These are phyloP conservation scores for Ammodytes dubius DNA, from an alignment of 2,113 vertebrate genomes.

Conservation along the genomic window DNA sequence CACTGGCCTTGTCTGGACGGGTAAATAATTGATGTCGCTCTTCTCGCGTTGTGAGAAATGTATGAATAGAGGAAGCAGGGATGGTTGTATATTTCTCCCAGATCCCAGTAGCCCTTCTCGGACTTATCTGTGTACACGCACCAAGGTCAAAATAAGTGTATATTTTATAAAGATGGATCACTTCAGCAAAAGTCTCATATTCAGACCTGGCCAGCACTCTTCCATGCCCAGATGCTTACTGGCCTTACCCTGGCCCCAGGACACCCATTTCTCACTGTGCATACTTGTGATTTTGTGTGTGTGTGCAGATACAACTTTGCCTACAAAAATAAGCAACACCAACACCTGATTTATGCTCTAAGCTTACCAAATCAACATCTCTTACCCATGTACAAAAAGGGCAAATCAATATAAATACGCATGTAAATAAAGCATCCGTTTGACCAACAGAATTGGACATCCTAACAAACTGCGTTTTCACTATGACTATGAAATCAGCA, in stretches of 20 bases:
- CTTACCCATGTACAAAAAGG: conserved; percentile 5
- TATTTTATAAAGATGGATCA: conserved; percentile 82
- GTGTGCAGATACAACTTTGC: conserved; percentile 34
- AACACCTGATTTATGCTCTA: conserved; percentile 60
- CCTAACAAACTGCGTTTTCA: neutral
- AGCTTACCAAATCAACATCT: conserved; percentile 39
- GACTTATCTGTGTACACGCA: conserved; percentile 75
- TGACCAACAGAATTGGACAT: conserved; percentile 11
- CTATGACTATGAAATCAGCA: neutral
- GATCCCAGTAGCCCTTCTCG: conserved; percentile 65
- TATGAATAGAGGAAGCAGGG: conserved; percentile 71
- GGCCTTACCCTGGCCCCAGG: conserved; percentile 37
- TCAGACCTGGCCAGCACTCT: conserved; percentile 52
- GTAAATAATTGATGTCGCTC: conserved; percentile 82
- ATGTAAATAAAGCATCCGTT: conserved; percentile 37
- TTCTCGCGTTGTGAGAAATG: conserved; percentile 77
- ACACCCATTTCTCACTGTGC: conserved; percentile 64
- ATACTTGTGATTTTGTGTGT: conserved; percentile 46
- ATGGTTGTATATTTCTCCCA: conserved; percentile 74
- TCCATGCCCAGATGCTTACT: conserved; percentile 48
- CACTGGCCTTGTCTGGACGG: conserved; percentile 68
- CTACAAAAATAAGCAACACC: conserved; percentile 53
- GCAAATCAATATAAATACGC: conserved; percentile 28
- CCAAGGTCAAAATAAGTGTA: conserved; percentile 82
- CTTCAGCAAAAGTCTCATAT: conserved; percentile 59